Conservation (phyloP, 64 coral and sea anemone genomes). For the Astreopora myriophthalma region DNA sequence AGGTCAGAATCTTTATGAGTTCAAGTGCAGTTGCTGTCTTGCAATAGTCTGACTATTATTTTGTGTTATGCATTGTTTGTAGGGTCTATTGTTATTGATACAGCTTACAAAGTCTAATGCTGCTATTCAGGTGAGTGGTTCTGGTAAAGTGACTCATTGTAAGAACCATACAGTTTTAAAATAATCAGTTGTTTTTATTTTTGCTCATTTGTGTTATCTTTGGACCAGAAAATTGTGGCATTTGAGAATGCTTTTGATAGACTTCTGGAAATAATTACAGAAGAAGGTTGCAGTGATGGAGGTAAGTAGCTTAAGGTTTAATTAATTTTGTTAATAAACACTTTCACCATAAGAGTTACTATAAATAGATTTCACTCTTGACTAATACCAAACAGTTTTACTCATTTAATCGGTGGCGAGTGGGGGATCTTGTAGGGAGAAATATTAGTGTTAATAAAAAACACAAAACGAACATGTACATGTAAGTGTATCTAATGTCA, state of each 20-base stretch:
- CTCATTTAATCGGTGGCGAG: too few species aligned
- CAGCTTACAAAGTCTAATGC: conserved; percentile 98
- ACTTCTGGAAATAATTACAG: conserved; percentile 92
- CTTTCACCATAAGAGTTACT: too few species aligned
- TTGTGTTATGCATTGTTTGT: neutral
- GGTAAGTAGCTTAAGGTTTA: conserved; percentile 20
- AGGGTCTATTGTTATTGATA: conserved; percentile 91
- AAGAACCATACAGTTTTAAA: too few species aligned
- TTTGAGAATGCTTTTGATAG: conserved; percentile 99
- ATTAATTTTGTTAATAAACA: too few species aligned
- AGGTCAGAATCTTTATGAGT: conserved; percentile 74
- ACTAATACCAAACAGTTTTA: too few species aligned
- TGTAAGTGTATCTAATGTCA: too few species aligned
- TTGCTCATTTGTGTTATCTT: neutral
- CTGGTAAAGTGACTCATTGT: too few species aligned
- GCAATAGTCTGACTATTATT: neutral
- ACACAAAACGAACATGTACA: too few species aligned
- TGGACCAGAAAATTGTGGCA: conserved; percentile 96
- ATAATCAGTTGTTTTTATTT: neutral
- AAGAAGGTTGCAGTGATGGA: conserved; percentile 96
- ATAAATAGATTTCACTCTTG: too few species aligned
- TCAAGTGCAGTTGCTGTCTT: too few species aligned
- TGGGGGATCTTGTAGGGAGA: too few species aligned
- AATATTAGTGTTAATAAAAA: too few species aligned
- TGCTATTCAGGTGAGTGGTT: conserved; percentile 95